A percentile compares a stretch with the other conserved stretches of the same genome.
Conservation (phyloP, 2,797 vertebrate genomes). For the Cheracebus regulus region DNA sequence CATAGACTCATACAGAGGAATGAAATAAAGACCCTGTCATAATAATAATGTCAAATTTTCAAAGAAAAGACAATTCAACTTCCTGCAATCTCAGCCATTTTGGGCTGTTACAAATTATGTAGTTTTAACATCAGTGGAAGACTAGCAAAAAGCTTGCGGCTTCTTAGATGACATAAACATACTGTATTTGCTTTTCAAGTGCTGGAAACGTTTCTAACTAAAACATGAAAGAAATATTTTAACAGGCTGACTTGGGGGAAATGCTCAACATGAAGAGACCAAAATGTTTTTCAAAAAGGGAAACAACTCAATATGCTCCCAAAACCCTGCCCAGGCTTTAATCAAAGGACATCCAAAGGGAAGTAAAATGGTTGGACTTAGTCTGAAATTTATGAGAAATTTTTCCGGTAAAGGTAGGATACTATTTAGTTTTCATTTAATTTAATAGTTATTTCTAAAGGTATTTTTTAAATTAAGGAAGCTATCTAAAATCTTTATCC, state of each 20-base stretch:
- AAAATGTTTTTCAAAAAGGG: conserved; percentile 67
- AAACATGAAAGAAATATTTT: conserved; percentile 74
- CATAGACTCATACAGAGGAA: conserved; percentile 24
- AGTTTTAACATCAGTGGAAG: conserved; percentile 65
- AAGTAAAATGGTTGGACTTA: conserved; percentile 15
- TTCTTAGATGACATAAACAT: conserved; percentile 74
- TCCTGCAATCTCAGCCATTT: conserved; percentile 59
- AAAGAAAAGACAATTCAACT: conserved; percentile 53
- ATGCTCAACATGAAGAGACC: conserved; percentile 51
- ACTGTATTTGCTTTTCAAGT: conserved; percentile 75
- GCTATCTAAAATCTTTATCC: not conserved
- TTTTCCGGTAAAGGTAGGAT: not conserved
- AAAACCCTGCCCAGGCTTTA: conserved; percentile 43
- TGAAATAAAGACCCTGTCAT: conserved; percentile 59
- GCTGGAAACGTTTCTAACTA: conserved; percentile 68
- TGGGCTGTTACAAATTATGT: conserved; percentile 59
- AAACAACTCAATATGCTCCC: conserved; percentile 61
- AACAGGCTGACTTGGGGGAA: conserved; percentile 65
- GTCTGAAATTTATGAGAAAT: conserved; percentile 18
- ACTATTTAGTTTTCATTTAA: conserved; percentile 24
- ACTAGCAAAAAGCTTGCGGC: conserved; percentile 60
- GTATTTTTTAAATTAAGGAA: conserved; percentile 26
- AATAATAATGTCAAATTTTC: conserved; percentile 58
- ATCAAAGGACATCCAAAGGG: not conserved
- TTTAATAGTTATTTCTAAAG: conserved; percentile 47